Percentiles rank a stretch among this genome's conserved stretches.
phyloP scores from a whole-genome alignment of 2,888 invertebrate species.

The Mystacides longicornis region DNA sequence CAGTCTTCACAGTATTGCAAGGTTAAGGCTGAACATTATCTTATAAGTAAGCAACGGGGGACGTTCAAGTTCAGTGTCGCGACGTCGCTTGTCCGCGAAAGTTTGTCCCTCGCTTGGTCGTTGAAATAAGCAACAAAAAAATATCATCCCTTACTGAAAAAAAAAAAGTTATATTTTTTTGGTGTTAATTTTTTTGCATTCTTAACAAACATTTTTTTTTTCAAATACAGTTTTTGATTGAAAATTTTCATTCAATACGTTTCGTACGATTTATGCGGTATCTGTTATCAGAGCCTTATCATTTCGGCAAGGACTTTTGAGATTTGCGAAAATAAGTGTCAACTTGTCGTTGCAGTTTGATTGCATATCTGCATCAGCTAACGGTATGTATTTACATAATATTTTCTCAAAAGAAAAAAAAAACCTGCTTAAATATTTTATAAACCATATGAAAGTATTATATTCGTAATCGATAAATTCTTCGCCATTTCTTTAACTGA shows the following conservation, averaged over 20 bases:
- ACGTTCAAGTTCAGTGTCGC: conserved; percentile 26
- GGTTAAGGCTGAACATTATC: conserved; percentile 25
- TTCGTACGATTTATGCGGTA: neutral
- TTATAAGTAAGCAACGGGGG: conserved; percentile 24
- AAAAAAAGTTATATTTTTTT: too few relatives aligned
- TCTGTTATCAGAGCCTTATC: neutral
- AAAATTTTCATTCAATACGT: too few relatives aligned
- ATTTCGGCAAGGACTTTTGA: conserved; percentile 5
- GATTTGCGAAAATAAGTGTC: conserved; percentile 6
- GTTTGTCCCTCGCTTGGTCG: conserved; percentile 10
- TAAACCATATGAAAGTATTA: too few relatives aligned
- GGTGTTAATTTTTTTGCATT: too few relatives aligned
- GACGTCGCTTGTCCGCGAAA: conserved; percentile 19
- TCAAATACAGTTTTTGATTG: too few relatives aligned
- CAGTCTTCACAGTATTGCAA: conserved; percentile 20
- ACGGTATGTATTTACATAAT: neutral
- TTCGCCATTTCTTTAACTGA: too few relatives aligned
- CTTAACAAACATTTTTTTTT: too few relatives aligned
- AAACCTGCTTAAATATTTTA: neutral
- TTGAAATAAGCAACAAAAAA: neutral
- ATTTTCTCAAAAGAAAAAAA: neutral
- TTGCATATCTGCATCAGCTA: neutral
- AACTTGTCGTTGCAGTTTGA: too few relatives aligned
- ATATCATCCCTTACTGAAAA: neutral
- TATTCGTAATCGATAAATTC: too few relatives aligned